Evolutionary conservation across 2,888 invertebrate genomes (phyloP).

Genomic region (Apoda limacodes): DNA sequence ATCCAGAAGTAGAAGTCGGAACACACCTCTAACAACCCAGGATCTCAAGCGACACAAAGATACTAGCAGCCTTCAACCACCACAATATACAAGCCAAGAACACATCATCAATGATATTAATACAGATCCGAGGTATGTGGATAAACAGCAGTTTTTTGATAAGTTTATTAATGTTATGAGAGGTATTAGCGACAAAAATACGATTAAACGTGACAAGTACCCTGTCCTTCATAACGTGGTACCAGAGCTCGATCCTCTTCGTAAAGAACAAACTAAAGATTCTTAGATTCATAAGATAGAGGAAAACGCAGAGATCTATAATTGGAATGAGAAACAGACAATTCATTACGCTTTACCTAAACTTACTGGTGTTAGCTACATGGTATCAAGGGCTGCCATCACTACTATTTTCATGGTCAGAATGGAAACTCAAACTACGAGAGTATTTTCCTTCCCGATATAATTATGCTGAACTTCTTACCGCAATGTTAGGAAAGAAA

Average conservation of each 20-base stretch:
- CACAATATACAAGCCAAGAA: too few species aligned
- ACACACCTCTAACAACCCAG: too few species aligned
- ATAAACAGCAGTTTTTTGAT: too few species aligned
- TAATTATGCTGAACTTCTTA: slow-evolving; percentile 18
- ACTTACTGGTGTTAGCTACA: slow-evolving; percentile 16
- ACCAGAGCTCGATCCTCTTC: slow-evolving; percentile 17
- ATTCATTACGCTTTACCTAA: slow-evolving; percentile 21
- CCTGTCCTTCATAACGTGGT: slow-evolving; percentile 13
- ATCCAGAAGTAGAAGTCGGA: too few species aligned
- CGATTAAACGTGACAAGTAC: slow-evolving; percentile 11
- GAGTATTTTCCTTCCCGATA: slow-evolving; percentile 19
- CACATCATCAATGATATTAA: too few species aligned
- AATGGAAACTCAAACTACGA: slow-evolving; percentile 18
- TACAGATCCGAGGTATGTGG: too few species aligned
- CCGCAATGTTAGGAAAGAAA: slow-evolving; percentile 19
- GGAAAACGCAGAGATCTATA: slow-evolving; percentile 19
- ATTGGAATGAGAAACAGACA: slow-evolving; percentile 18
- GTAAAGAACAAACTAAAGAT: slow-evolving; percentile 15
- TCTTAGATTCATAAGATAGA: slow-evolving; percentile 19
- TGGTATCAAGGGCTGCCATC: slow-evolving; percentile 19
- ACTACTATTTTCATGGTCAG: slow-evolving; percentile 16
- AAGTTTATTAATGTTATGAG: too few species aligned
- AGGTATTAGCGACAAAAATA: too few species aligned
- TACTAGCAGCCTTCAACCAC: too few species aligned
- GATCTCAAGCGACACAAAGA: too few species aligned